phyloP scores from a whole-genome alignment of 2,797 vertebrate genomes.

The Potorous gilbertii region DNA sequence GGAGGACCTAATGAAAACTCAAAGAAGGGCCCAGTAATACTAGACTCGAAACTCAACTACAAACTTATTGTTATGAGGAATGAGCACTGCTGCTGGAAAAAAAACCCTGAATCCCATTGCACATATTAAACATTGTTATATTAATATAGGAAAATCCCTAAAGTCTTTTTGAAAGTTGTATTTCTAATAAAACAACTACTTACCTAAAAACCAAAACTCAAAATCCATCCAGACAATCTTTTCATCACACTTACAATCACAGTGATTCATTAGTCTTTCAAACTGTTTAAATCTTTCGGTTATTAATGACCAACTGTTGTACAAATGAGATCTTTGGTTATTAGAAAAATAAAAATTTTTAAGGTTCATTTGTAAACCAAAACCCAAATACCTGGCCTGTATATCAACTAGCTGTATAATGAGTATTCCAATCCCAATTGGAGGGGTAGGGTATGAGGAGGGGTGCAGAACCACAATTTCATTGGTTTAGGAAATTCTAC shows the following conservation, averaged over 20 bases:
- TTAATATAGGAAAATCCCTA: no score
- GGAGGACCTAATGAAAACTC: no score
- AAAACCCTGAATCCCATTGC: no score
- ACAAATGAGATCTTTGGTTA: conserved; percentile 90
- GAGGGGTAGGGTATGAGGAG: neutral
- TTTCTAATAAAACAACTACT: neutral
- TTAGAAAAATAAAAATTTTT: conserved; percentile 6
- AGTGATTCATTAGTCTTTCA: conserved; percentile 90
- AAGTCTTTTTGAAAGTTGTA: neutral
- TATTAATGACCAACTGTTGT: conserved; percentile 91
- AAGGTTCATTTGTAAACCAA: neutral
- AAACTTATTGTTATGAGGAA: no score
- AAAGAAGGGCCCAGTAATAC: no score
- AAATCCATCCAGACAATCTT: conserved; percentile 94
- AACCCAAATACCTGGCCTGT: neutral
- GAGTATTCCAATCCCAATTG: no score
- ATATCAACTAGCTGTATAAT: neutral
- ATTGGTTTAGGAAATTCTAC: conserved; percentile 1
- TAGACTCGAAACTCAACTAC: no score
- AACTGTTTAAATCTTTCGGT: conserved; percentile 94
- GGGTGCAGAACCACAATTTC: neutral
- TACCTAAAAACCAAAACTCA: conserved; percentile 97
- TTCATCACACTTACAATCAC: conserved; percentile 90
- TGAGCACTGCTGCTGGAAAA: no score
- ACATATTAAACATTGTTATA: no score